phyloP scores from a whole-genome alignment of 2,797 vertebrate species.

The Odontamblyopus rebecca region DNA sequence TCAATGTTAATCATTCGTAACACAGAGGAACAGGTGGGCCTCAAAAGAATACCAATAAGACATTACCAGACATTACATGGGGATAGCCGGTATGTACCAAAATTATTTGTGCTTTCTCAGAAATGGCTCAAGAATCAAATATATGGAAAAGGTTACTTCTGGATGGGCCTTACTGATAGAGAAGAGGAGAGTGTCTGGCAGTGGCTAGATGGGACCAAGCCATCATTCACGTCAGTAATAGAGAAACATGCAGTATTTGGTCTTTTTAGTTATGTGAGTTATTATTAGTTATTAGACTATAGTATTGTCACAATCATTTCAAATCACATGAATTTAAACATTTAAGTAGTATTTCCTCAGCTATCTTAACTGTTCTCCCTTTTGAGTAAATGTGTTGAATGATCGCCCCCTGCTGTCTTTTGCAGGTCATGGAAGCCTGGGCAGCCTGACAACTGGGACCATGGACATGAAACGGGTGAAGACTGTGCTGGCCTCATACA shows the following conservation, averaged over 20 bases:
- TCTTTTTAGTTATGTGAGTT: not conserved
- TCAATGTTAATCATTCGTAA: constrained; percentile 86
- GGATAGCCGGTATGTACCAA: not conserved
- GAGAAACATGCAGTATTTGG: constrained; percentile 3
- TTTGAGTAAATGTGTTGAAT: constrained; percentile 30
- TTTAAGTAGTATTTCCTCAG: not conserved
- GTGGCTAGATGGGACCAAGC: constrained; percentile 88
- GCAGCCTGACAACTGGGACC: constrained; percentile 93
- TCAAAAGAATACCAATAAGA: not conserved
- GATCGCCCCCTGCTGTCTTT: constrained; percentile 67
- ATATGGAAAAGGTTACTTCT: constrained; percentile 85
- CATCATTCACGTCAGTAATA: constrained; percentile 84
- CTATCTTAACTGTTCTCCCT: not conserved
- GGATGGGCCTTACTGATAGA: constrained; percentile 91
- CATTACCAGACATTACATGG: not conserved
- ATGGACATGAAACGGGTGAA: constrained; percentile 83
- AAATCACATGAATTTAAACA: not conserved
- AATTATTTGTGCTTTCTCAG: constrained; percentile 63
- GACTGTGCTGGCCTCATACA: constrained; percentile 89
- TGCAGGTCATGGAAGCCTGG: constrained; percentile 91
- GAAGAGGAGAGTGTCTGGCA: constrained; percentile 86
- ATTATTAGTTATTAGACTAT: not conserved
- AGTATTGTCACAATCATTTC: not conserved
- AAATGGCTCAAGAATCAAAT: constrained; percentile 88
- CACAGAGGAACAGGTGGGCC: constrained; percentile 87